Conservation (phyloP, 35 echinoderm and acorn worm species). For the Apostichopus parvimensis region DNA sequence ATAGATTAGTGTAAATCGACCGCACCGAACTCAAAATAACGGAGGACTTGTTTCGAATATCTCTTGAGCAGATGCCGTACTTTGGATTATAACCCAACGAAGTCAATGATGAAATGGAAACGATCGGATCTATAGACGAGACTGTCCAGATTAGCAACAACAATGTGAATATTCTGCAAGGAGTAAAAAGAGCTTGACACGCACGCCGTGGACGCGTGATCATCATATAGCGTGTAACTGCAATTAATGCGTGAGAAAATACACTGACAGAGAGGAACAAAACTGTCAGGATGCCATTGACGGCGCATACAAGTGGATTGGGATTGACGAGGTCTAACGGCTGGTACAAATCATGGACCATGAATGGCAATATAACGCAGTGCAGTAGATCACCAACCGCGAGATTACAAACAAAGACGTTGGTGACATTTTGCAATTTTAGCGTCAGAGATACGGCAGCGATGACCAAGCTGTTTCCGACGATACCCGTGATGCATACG, state of each 20-base stretch:
- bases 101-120: not conserved
- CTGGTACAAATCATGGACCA: constrained; percentile 37
- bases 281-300: not conserved
- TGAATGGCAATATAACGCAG: constrained; percentile 67
- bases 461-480: constrained; percentile 72
- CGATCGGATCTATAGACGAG: not conserved
- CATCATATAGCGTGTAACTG: constrained; percentile 23
- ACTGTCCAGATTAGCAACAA: constrained; percentile 3
- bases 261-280: constrained; percentile 20
- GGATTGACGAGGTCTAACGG: constrained; percentile 8
- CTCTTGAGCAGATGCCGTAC: constrained; percentile 27
- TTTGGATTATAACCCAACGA: constrained; percentile 40
- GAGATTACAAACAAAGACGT: constrained; percentile 68
- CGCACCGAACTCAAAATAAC: constrained; percentile 28
- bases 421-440: constrained; percentile 70
- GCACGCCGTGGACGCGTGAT: constrained; percentile 15
- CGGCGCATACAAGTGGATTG: not conserved
- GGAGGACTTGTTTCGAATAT: not conserved
- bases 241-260: constrained; percentile 16
- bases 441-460: constrained; percentile 56
- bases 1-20: constrained; percentile 27
- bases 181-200: not conserved
- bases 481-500: constrained; percentile 48
- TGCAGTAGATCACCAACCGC: constrained; percentile 66
- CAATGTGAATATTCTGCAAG: not conserved